Evolutionary conservation across 2,113 vertebrate genomes (phyloP).

Genomic region (Malurus elegans): DNA sequence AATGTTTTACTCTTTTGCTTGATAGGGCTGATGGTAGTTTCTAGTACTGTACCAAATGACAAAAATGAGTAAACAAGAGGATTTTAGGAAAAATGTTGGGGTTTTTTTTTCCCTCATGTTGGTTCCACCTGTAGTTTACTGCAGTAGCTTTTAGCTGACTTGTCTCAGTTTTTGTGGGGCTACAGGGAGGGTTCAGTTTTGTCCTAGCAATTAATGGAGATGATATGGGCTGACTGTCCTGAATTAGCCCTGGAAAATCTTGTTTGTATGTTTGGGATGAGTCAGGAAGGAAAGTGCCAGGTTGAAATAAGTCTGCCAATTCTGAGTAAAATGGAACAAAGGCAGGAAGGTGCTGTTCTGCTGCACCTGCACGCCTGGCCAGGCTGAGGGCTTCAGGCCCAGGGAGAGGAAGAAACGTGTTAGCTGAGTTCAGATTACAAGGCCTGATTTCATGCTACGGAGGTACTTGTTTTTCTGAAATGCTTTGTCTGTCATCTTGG

Average conservation of each 20-base stretch:
- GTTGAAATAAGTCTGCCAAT: constrained; percentile 28
- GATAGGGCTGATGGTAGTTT: not conserved
- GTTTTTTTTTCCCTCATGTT: accelerated
- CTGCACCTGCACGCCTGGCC: not conserved
- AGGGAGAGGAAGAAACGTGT: not conserved
- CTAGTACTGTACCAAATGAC: not conserved
- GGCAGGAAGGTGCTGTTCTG: constrained; percentile 50
- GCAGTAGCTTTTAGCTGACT: not conserved
- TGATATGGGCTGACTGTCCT: not conserved
- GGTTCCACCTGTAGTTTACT: not conserved
- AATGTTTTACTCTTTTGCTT: not conserved
- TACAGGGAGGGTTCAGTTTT: not conserved
- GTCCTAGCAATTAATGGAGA: not conserved
- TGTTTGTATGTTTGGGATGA: constrained; percentile 56
- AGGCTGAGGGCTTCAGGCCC: not conserved
- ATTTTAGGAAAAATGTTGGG: not conserved
- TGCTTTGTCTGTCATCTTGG: not conserved
- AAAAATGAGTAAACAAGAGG: not conserved
- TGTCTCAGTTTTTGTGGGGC: not conserved
- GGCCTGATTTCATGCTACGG: not conserved
- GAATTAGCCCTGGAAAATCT: constrained; percentile 49
- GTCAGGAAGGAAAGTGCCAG: constrained; percentile 54
- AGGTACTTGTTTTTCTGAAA: not conserved
- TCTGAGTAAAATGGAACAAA: constrained; percentile 36
- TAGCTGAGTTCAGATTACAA: not conserved